These are phyloP conservation scores for Himalopsyche kuldschensis DNA, from an alignment of 2,888 invertebrate genomes.

Conservation along the genomic window DNA sequence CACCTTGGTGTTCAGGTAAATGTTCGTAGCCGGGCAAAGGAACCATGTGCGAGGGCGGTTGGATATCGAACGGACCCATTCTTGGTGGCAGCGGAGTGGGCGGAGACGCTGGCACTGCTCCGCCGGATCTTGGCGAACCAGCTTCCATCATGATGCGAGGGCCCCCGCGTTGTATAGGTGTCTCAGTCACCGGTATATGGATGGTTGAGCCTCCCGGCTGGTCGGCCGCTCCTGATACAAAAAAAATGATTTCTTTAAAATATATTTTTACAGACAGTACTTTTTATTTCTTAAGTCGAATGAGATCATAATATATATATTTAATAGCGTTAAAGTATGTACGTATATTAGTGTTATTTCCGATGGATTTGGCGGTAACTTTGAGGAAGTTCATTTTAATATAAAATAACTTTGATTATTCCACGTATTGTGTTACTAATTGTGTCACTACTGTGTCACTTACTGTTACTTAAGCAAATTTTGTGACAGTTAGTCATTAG, in stretches of 20 bases:
- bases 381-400: too few species aligned
- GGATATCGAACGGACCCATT: conserved; percentile 9
- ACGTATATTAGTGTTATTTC: too few species aligned
- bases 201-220: conserved; percentile 48
- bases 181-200: conserved; percentile 51
- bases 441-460: too few species aligned
- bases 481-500: too few species aligned
- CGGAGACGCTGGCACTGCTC: conserved; percentile 44
- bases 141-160: conserved; percentile 62
- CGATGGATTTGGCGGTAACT: too few species aligned
- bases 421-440: too few species aligned
- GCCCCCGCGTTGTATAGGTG: conserved; percentile 59
- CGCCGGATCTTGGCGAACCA: conserved; percentile 54
- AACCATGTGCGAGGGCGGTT: conserved; percentile 40
- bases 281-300: too few species aligned
- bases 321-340: too few species aligned
- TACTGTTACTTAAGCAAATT: too few species aligned
- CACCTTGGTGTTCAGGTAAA: conserved; percentile 26
- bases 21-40: conserved; percentile 41
- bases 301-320: too few species aligned
- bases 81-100: conserved; percentile 18
- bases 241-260: background rate
- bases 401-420: too few species aligned
- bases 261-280: too few species aligned
- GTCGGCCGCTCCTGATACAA: conserved; percentile 43